Conservation (phyloP, 2,113 vertebrate species). For the Hystrix cristata region DNA sequence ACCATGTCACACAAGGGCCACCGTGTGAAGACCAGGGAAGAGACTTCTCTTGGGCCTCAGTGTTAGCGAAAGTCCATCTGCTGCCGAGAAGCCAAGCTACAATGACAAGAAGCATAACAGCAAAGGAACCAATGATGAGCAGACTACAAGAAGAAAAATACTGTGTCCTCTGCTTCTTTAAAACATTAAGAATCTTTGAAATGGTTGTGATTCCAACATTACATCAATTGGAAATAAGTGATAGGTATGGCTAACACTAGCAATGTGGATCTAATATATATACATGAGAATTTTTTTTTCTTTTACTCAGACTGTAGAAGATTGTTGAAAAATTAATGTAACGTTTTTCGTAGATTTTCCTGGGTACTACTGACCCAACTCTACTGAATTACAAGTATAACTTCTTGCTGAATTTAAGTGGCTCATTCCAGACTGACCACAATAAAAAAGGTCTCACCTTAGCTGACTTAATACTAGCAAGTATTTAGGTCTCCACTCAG, state of each 20-base stretch:
- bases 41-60: background rate
- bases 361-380: background rate
- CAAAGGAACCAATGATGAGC: background rate
- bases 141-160: background rate
- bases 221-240: background rate
- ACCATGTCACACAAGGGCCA: background rate
- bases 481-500: background rate
- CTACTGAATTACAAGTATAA: background rate
- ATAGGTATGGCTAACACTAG: background rate
- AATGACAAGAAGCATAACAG: background rate
- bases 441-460: constrained; percentile 36
- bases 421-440: background rate
- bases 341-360: background rate
- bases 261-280: background rate
- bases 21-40: background rate
- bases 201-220: background rate
- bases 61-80: background rate
- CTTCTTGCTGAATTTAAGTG: constrained; percentile 13
- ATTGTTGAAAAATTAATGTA: constrained; percentile 42
- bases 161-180: background rate
- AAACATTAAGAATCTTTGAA: constrained; percentile 44
- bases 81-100: background rate
- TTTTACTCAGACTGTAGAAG: constrained; percentile 5
- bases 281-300: background rate
- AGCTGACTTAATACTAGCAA: background rate